Evolutionary conservation across 2,888 invertebrate genomes (phyloP), one percentile per base, ranked within the genome.

Genomic region (Oligia fasciuncula): DNA sequence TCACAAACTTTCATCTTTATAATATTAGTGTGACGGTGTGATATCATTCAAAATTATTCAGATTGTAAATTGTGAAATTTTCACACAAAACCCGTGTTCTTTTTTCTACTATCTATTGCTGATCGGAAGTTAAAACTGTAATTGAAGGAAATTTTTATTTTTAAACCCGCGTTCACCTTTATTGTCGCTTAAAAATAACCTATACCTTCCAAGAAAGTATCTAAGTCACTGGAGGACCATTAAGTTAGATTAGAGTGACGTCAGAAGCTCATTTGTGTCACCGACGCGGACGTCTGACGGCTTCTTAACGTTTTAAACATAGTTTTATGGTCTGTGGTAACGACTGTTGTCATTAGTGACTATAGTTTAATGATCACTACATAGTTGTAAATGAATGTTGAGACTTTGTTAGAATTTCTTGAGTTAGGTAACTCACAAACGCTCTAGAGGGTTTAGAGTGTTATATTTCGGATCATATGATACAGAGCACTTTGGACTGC

Each of bases 281-380:
- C 54, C 40, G 40, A 75, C 79, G 83, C 14, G 46, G 65, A 35
- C 74, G 71, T 2, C 51, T 70, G 43, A 62, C 49, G 46, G 73
- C 70, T 60, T 76, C n/a, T 70, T 54, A 72, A 67, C 62, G 49
- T 46, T 79, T 66, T 71, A 62, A 74, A 77, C 49, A 76, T 51
- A 75, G 69, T 67, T 86, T 86, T 69, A 83, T 76, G 51, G 23
- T 29, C 19, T 62, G 54, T 73, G 62, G 79, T 86, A 83, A 86
- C 73, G 68, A 68, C 71, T 35, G 8, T 1, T n/a, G 40, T 43
- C 76, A 83, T 86, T 85, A 79, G 79, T 57, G 46, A 43, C 11
- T 14, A 62, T 57, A 62, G 17, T 76, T 76, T 76, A 35, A 85
- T 72, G 60, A 65, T 35, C 14, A 40, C 35, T 69, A 85, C 62